Conservation (phyloP, 2,888 invertebrate species). For the Iphiclides podalirius region DNA sequence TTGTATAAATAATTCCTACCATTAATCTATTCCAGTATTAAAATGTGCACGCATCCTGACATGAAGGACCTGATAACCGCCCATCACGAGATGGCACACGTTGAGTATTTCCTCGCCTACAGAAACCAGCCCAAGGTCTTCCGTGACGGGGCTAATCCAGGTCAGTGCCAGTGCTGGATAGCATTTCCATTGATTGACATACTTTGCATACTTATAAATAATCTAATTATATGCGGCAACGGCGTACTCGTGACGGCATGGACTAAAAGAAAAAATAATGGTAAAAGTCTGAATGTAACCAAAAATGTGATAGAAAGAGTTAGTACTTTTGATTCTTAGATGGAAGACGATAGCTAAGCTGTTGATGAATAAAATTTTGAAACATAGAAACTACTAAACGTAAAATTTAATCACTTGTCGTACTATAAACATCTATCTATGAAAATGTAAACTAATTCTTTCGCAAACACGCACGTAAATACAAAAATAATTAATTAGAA, state of each 20-base stretch:
- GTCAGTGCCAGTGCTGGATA: slow-evolving; percentile 68
- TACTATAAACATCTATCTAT: too few relatives aligned
- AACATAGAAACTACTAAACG: too few relatives aligned
- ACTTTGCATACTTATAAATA: neutral
- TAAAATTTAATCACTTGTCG: too few relatives aligned
- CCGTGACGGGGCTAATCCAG: slow-evolving; percentile 95
- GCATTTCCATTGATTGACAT: slow-evolving; percentile 8
- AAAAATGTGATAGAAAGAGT: too few relatives aligned
- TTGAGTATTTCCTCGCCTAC: slow-evolving; percentile 93
- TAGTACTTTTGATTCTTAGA: too few relatives aligned
- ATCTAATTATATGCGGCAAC: neutral
- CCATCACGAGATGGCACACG: slow-evolving; percentile 95
- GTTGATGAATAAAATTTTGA: too few relatives aligned
- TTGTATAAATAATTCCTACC: neutral
- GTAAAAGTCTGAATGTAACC: too few relatives aligned
- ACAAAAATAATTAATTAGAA: too few relatives aligned
- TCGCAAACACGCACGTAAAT: too few relatives aligned
- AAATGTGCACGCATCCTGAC: slow-evolving; percentile 92
- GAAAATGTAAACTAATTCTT: too few relatives aligned
- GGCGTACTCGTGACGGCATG: neutral
- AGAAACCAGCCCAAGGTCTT: slow-evolving; percentile 91
- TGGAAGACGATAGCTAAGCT: too few relatives aligned
- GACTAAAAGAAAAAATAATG: slow-evolving; percentile 17
- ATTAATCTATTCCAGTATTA: slow-evolving; percentile 82
- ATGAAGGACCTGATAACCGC: slow-evolving; percentile 93